phyloP scores from a whole-genome alignment of 92 coral and sea anemone genomes.

The Phenganax marumi region DNA sequence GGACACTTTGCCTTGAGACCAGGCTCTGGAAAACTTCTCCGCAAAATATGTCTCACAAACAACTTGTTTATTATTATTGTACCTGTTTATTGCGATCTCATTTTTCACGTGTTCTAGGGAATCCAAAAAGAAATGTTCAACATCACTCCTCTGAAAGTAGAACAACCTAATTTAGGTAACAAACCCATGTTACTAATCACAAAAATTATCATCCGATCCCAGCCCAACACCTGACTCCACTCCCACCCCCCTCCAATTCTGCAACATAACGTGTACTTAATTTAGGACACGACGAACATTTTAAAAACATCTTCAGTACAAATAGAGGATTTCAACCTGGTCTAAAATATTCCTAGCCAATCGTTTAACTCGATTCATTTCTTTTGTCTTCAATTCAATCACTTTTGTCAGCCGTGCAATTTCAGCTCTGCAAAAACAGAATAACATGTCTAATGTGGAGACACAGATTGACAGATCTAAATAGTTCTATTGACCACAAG shows the following conservation, averaged over 20 bases:
- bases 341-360: conserved; percentile 92
- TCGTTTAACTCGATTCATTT: conserved; percentile 91
- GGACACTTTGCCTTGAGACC: not conserved
- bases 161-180: not conserved
- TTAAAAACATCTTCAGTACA: not conserved
- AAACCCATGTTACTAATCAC: too few relatives aligned
- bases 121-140: conserved; percentile 93
- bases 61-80: not conserved
- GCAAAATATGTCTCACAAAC: not conserved
- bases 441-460: not conserved
- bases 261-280: not conserved
- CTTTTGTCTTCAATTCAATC: conserved; percentile 81
- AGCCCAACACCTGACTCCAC: too few relatives aligned
- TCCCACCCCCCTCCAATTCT: not conserved
- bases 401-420: conserved; percentile 77
- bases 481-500: not conserved
- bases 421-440: conserved; percentile 68
- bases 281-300: too few relatives aligned
- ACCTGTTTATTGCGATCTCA: conserved; percentile 90
- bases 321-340: conserved; percentile 60
- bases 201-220: too few relatives aligned
- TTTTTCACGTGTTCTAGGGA: conserved; percentile 92
- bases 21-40: not conserved
- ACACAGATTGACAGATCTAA: not conserved
- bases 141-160: conserved; percentile 75